phyloP scores from a whole-genome alignment of 2,888 invertebrate genomes.

The Rhagonycha lutea region DNA sequence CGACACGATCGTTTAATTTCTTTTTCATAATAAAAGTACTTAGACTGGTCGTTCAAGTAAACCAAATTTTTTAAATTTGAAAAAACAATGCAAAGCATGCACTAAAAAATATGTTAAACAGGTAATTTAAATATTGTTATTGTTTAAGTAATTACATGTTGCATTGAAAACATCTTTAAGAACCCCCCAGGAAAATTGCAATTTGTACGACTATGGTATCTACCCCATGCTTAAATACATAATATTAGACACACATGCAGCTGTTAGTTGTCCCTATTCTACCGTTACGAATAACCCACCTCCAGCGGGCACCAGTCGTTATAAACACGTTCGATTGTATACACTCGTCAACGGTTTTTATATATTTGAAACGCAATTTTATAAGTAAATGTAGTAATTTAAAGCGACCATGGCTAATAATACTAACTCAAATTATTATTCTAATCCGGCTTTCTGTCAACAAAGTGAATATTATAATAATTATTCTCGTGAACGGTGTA shows the following conservation, averaged over 20 bases:
- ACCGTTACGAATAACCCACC: slow-evolving; percentile 45
- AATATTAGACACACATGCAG: slow-evolving; percentile 53
- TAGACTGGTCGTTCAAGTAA: neutral
- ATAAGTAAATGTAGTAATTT: neutral
- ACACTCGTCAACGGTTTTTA: slow-evolving; percentile 34
- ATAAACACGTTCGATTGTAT: slow-evolving; percentile 35
- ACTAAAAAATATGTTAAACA: neutral
- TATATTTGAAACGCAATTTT: neutral
- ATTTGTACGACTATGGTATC: slow-evolving; percentile 49
- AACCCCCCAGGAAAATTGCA: neutral
- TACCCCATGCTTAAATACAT: slow-evolving; percentile 51
- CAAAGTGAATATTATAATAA: slow-evolving; percentile 69
- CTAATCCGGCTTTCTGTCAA: slow-evolving; percentile 79
- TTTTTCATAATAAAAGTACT: neutral
- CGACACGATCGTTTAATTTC: neutral
- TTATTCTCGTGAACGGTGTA: slow-evolving; percentile 40
- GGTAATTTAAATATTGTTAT: neutral
- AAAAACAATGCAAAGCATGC: neutral
- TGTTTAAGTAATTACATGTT: neutral
- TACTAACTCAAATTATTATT: slow-evolving; percentile 63
- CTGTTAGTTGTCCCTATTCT: slow-evolving; percentile 45
- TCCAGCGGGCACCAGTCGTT: slow-evolving; percentile 43
- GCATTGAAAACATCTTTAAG: neutral
- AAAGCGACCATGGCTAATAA: slow-evolving; percentile 36
- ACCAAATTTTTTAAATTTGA: neutral